Conservation (phyloP, 2,888 invertebrate species). For the Scrobipalpa costella region DNA sequence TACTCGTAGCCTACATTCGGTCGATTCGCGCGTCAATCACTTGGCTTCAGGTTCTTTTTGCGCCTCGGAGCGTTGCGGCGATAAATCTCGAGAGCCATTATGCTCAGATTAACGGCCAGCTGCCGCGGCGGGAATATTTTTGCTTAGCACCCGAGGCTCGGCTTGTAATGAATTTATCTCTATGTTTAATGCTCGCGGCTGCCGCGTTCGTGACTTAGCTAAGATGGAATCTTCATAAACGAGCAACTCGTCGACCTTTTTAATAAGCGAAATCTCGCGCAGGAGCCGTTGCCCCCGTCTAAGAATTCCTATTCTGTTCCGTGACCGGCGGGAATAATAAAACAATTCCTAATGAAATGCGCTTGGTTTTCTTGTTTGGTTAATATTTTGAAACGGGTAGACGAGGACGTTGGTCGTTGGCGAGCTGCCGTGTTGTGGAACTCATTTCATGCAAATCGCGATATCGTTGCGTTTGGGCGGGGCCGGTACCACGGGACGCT, state of each 20-base stretch:
- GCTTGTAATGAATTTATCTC: constrained; percentile 59
- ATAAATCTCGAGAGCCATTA: constrained; percentile 44
- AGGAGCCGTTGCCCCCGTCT: constrained; percentile 37
- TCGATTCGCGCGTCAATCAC: constrained; percentile 34
- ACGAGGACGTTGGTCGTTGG: constrained; percentile 30
- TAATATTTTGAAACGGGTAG: constrained; percentile 44
- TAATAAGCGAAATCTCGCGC: constrained; percentile 46
- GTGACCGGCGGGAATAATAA: constrained; percentile 46
- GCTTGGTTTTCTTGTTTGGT: constrained; percentile 46
- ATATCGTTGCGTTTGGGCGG: constrained; percentile 43
- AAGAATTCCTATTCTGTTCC: constrained; percentile 43
- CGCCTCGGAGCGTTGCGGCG: constrained; percentile 28
- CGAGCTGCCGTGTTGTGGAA: constrained; percentile 45
- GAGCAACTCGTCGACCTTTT: constrained; percentile 44
- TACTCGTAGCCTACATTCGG: constrained; percentile 44
- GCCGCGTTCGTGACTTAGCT: constrained; percentile 41
- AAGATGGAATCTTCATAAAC: constrained; percentile 46
- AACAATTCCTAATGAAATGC: constrained; percentile 51
- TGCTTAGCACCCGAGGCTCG: constrained; percentile 45
- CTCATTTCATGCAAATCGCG: constrained; percentile 65
- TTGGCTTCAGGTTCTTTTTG: constrained; percentile 31
- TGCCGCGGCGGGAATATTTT: constrained; percentile 56
- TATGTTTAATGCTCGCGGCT: constrained; percentile 33
- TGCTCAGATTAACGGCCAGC: constrained; percentile 53
- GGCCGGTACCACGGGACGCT: constrained; percentile 37